phyloP scores from a whole-genome alignment of 2,113 vertebrate genomes.

The Cyphomyrus plagiostoma region DNA sequence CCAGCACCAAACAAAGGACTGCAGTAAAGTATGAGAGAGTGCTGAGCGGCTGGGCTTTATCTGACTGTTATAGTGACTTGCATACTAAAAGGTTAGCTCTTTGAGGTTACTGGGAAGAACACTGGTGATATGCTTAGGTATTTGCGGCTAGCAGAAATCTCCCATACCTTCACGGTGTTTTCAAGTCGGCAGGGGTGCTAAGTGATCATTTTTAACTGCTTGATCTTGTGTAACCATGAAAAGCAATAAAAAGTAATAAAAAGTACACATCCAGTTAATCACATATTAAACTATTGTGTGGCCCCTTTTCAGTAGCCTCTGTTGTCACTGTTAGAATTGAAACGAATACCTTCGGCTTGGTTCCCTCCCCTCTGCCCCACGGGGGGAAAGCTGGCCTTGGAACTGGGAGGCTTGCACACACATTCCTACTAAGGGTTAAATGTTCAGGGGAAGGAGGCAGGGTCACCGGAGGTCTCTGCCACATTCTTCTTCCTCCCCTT shows the following conservation, averaged over 20 bases:
- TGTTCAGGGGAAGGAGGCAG: not conserved
- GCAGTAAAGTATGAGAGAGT: not conserved
- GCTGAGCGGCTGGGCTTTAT: constrained; percentile 10
- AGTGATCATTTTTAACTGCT: not conserved
- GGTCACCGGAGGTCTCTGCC: not conserved
- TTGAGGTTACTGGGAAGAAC: not conserved
- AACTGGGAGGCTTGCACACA: not conserved
- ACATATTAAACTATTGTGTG: not conserved
- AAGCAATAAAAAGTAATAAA: not conserved
- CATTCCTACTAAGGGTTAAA: not conserved
- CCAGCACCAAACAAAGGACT: not conserved
- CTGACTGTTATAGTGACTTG: constrained; percentile 30
- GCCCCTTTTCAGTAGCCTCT: not conserved
- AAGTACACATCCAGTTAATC: not conserved
- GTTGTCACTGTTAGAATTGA: not conserved
- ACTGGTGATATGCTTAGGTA: not conserved
- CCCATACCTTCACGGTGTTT: not conserved
- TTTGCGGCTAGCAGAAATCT: not conserved
- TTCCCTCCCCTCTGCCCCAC: not conserved
- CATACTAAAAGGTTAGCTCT: constrained; percentile 30
- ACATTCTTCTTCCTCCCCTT: not conserved
- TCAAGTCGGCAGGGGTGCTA: not conserved
- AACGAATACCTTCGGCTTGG: not conserved
- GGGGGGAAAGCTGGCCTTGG: not conserved
- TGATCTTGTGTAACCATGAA: not conserved